phyloP scores from a whole-genome alignment of 2,888 invertebrate species.

The Drosophila kokeensis region DNA sequence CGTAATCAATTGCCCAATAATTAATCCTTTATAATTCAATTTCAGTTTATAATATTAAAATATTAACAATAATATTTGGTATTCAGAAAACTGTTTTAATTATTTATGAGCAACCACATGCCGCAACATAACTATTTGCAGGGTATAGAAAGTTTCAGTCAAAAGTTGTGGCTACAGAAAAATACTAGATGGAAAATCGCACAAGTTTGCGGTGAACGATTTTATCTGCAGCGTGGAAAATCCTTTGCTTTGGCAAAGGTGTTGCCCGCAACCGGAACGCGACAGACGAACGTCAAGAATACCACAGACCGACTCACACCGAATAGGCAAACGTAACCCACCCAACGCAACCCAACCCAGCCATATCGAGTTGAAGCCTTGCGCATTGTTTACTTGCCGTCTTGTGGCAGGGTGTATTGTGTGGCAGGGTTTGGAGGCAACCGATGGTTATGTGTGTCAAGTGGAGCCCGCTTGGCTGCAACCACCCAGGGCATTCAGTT shows the following conservation, averaged over 20 bases:
- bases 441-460: slow-evolving; percentile 68
- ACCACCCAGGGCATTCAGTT: slow-evolving; percentile 23
- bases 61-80: neutral
- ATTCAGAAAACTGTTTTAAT: too few relatives aligned
- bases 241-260: slow-evolving; percentile 65
- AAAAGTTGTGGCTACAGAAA: slow-evolving; percentile 18
- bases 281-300: slow-evolving; percentile 43
- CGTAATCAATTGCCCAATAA: neutral
- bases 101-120: neutral
- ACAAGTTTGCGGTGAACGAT: slow-evolving; percentile 57
- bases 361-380: slow-evolving; percentile 22
- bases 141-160: slow-evolving; percentile 12
- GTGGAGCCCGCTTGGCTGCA: slow-evolving; percentile 60
- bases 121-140: neutral
- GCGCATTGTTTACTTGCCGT: slow-evolving; percentile 68
- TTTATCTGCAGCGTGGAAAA: slow-evolving; percentile 67
- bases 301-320: slow-evolving; percentile 26
- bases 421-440: neutral
- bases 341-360: slow-evolving; percentile 14
- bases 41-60: neutral
- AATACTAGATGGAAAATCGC: slow-evolving; percentile 14
- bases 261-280: slow-evolving; percentile 68
- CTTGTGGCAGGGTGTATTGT: slow-evolving; percentile 30
- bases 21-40: neutral
- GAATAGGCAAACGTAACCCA: slow-evolving; percentile 18